Conservation (phyloP, 2,888 invertebrate genomes). For the Trissoscelio sp. region DNA sequence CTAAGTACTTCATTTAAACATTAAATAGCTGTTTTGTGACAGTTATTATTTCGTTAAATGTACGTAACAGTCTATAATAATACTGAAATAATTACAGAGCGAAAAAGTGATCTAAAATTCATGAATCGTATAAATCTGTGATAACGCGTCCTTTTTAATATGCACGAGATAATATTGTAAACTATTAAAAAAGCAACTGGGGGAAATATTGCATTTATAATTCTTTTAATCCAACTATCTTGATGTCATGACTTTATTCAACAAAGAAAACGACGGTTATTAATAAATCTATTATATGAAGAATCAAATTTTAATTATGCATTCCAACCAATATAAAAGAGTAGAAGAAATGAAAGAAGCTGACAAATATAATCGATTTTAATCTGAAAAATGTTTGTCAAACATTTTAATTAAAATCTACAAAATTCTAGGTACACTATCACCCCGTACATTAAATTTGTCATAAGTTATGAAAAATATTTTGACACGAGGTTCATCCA, state of each 20-base stretch:
- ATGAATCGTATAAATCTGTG: constrained; percentile 40
- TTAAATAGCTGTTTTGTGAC: too few relatives aligned
- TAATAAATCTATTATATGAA: constrained; percentile 30
- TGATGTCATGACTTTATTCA: constrained; percentile 22
- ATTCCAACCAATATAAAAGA: not conserved
- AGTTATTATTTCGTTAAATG: too few relatives aligned
- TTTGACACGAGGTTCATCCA: constrained; percentile 1
- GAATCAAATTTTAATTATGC: constrained; percentile 24
- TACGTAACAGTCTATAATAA: not conserved
- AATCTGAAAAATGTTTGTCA: not conserved
- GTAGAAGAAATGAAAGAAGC: not conserved
- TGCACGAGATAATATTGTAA: constrained; percentile 45
- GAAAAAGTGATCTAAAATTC: constrained; percentile 34
- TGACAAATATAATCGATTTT: not conserved
- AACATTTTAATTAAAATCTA: not conserved
- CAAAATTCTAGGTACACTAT: not conserved
- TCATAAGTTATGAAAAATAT: constrained; percentile 7
- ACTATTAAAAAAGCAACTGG: constrained; percentile 25
- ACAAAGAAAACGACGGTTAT: constrained; percentile 20
- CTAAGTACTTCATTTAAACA: not conserved
- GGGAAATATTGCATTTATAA: constrained; percentile 45
- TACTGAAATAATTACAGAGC: constrained; percentile 13
- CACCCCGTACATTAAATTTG: not conserved
- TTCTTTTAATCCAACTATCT: constrained; percentile 29
- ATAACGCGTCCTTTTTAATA: constrained; percentile 45